Base-by-base conservation (phyloP, 2,797 vertebrate genomes). In the Premnoplex brunnescens region DNA sequence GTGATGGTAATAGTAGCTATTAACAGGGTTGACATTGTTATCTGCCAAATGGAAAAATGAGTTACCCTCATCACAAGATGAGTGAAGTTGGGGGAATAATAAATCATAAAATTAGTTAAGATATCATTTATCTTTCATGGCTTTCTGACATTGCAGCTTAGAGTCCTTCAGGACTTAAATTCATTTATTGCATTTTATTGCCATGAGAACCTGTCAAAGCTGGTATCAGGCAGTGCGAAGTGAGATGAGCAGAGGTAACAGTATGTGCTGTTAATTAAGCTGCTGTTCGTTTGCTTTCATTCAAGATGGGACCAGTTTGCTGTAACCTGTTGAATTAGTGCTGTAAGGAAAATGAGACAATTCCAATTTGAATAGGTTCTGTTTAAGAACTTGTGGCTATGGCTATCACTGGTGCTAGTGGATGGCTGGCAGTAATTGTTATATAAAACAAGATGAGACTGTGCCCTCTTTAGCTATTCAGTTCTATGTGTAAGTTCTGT, bases 41-140 rank as follows among this genome's bases (percentile, higher is more conserved):
- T 93, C 96, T 96, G 93, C 88, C 96, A 95, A 80, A 76, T 48
- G 96, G 97, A 98, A 96, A 97, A 98, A 98, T 97, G 96, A 97
- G 91, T 88, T 96, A 73, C 90, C 41, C 60, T 86, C 89, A 37
- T 84, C 93, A 90, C 88, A 93, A 94, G 95, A 97, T 92, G 93
- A 97, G 85, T 74, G 69, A 94, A 97, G 90, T 85, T 82, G 87
- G 82, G 86, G 85, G 94, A 97, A 95, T 96, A 78, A 97, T 98
- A 97, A 96, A 98, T 98, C 97, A 97, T 94, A 97, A 97, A 96
- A 97, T 98, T 98, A 98, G 97, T 97, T 97, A 97, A 97, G 97
- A 98, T 94, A 96, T 97, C 88, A 91, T 98, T 97, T 97, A 75
- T 98, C 97, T 97, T 96, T 89, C 24, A 39, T 34, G 28, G 90